phyloP scores from a whole-genome alignment of 92 coral and sea anemone species.

The Montipora capitata region DNA sequence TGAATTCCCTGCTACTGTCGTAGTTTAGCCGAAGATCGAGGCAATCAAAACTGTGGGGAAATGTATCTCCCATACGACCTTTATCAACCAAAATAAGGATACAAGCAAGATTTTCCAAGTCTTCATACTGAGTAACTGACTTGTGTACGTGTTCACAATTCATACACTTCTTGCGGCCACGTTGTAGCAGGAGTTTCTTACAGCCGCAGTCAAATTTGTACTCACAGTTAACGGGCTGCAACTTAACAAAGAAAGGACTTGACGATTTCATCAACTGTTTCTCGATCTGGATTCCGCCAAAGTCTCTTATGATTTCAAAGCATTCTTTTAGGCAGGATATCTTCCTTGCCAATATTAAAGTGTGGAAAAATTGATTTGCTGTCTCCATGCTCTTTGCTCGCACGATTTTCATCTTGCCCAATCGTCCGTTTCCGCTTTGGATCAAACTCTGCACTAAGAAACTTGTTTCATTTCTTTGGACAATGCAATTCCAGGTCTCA shows the following conservation, averaged over 20 bases:
- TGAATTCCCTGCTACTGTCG: conserved; percentile 48
- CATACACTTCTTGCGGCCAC: conserved; percentile 26
- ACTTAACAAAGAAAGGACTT: conserved; percentile 49
- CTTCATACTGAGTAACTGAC: conserved; percentile 65
- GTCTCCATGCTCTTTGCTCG: conserved; percentile 66
- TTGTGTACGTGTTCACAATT: conserved; percentile 61
- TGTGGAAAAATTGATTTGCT: conserved; percentile 58
- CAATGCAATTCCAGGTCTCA: neutral
- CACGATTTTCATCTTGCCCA: conserved; percentile 67
- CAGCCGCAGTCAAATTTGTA: conserved; percentile 49
- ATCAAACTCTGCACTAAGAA: conserved; percentile 27
- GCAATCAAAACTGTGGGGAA: conserved; percentile 70
- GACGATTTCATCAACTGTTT: conserved; percentile 62
- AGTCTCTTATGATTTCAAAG: conserved; percentile 68
- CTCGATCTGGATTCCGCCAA: conserved; percentile 55
- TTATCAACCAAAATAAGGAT: conserved; percentile 68
- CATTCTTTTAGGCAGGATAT: conserved; percentile 14
- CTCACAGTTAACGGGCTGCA: conserved; percentile 41
- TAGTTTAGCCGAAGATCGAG: conserved; percentile 68
- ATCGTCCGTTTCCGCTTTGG: conserved; percentile 21
- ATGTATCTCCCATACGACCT: conserved; percentile 82
- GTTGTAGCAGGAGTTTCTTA: conserved; percentile 1
- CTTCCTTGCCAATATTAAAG: conserved; percentile 39
- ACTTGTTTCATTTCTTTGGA: conserved; percentile 45
- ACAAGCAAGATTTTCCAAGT: conserved; percentile 67